Conservation (phyloP, 1,140 invertebrate genomes). For the Bombyx mori region ASM3026992v2 NC_085130.1:16094501-16095000, state of each 20-base stretch:
- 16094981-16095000: too few species aligned
- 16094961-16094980: too few species aligned
- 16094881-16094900: too few species aligned
- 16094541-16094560: not conserved
- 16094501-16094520: constrained; percentile 1
- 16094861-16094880: too few species aligned
- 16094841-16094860: too few species aligned
- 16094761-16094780: constrained; percentile 83
- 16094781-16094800: constrained; percentile 72
- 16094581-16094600: constrained; percentile 85
- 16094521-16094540: constrained; percentile 2
- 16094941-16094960: too few species aligned
- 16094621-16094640: constrained; percentile 83
- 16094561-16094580: constrained; percentile 18
- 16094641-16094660: constrained; percentile 77
- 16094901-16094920: too few species aligned
- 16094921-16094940: too few species aligned
- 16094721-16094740: constrained; percentile 78
- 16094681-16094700: constrained; percentile 87
- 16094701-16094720: constrained; percentile 77
- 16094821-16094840: not conserved
- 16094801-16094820: constrained; percentile 42
- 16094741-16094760: constrained; percentile 85
- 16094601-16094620: constrained; percentile 91
- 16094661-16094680: constrained; percentile 82